Evolutionary conservation across 2,797 vertebrate genomes (phyloP).

Genomic region (Esox masquinongy): DNA sequence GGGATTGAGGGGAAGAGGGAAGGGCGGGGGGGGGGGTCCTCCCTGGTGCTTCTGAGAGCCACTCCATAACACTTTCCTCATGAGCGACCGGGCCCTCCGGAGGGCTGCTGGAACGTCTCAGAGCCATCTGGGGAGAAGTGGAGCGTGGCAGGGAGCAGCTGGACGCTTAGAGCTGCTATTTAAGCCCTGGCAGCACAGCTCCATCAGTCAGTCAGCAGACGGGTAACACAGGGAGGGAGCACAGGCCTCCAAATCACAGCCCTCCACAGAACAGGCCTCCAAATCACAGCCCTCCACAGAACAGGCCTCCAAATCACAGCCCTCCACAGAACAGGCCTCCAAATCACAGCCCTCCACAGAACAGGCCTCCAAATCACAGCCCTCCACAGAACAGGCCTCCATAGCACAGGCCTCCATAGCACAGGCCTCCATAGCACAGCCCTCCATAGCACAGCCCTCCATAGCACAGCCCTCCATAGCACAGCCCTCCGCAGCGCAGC

Average conservation of each 20-base stretch:
- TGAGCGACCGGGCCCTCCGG: constrained; percentile 67
- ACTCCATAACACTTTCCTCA: constrained; percentile 77
- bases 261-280: neutral
- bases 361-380: too few species aligned
- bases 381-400: too few species aligned
- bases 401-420: too few species aligned
- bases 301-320: too few species aligned
- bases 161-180: constrained; percentile 79
- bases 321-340: neutral
- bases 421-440: too few species aligned
- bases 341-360: neutral
- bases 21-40: constrained; percentile 57
- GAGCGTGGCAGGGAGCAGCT: constrained; percentile 82
- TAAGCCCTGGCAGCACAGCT: constrained; percentile 75
- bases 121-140: constrained; percentile 82
- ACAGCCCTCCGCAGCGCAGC: neutral
- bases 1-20: too few species aligned
- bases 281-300: neutral
- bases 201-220: constrained; percentile 69
- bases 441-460: too few species aligned
- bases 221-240: constrained; percentile 57
- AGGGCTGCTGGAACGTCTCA: constrained; percentile 78
- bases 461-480: too few species aligned
- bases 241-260: too few species aligned
- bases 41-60: constrained; percentile 74